These are phyloP conservation scores for Rousettus madagascariensis DNA, from an alignment of 2,797 vertebrate genomes.

Conservation along the genomic window DNA sequence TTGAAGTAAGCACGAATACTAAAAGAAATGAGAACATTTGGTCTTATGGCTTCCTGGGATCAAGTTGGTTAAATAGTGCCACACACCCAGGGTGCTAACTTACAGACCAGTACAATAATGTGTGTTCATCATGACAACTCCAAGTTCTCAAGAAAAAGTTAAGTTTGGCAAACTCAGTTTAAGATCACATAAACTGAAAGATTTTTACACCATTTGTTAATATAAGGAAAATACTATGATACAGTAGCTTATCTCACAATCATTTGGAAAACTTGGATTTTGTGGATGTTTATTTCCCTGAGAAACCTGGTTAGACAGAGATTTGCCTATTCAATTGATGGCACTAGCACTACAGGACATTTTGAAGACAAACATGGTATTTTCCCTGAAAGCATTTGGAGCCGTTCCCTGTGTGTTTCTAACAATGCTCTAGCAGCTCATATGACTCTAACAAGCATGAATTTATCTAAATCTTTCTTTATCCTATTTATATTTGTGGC, in stretches of 20 bases:
- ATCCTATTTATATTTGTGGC: constrained; percentile 79
- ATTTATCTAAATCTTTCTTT: constrained; percentile 74
- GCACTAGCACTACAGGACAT: background rate
- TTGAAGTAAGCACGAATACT: background rate
- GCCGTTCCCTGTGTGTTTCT: constrained; percentile 66
- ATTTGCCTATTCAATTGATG: background rate
- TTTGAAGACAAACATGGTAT: constrained; percentile 16
- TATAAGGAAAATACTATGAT: background rate
- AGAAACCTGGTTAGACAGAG: background rate
- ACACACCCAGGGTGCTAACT: background rate
- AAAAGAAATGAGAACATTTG: background rate
- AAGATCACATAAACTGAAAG: background rate
- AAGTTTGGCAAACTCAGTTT: background rate
- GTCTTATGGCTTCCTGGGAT: background rate
- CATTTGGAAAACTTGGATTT: background rate
- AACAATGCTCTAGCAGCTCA: constrained; percentile 71
- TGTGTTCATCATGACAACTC: background rate
- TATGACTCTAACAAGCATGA: constrained; percentile 62
- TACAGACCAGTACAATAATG: background rate
- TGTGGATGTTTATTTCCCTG: background rate
- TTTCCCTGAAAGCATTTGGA: constrained; percentile 68
- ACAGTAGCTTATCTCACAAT: background rate
- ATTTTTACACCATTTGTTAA: background rate
- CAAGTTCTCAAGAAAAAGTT: background rate
- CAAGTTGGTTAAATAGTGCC: background rate